Evolutionary conservation across 1,140 invertebrate species (phyloP).

Genomic region (Neotoxoptera formosana): DNA sequence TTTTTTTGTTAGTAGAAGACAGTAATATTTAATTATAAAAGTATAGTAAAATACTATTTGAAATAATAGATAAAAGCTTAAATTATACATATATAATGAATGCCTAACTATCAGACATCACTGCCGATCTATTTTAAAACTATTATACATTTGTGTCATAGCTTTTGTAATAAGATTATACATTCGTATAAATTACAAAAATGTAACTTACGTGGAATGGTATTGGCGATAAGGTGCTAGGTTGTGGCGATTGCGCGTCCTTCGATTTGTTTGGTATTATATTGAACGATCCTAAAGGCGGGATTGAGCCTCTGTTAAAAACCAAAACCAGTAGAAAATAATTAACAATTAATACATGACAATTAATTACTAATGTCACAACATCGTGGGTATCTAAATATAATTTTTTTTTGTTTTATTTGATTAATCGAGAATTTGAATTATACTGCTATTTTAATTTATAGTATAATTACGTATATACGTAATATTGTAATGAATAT

Average conservation of each 20-base stretch:
- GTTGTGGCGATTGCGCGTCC: constrained; percentile 62
- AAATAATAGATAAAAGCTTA: neutral
- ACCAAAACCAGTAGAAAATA: neutral
- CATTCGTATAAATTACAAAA: neutral
- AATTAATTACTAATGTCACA: neutral
- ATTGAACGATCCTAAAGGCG: constrained; percentile 72
- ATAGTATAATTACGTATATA: too few species aligned
- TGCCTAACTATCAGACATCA: neutral
- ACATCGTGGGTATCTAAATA: neutral
- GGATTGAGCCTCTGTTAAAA: constrained; percentile 70
- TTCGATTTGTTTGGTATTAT: constrained; percentile 66
- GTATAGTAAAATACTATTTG: neutral
- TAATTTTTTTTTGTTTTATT: neutral
- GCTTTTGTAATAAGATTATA: neutral
- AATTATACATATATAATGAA: neutral
- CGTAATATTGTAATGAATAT: neutral
- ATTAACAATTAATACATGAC: neutral
- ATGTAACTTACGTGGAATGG: constrained; percentile 64
- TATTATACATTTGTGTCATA: neutral
- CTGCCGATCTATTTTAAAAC: neutral
- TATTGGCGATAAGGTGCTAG: constrained; percentile 63
- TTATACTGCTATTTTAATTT: neutral
- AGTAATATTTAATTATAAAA: neutral
- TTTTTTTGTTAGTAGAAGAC: neutral
- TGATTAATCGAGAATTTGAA: neutral